Evolutionary conservation across 2,888 invertebrate genomes (phyloP).

Genomic region (Stenchaetothrips biformis): DNA sequence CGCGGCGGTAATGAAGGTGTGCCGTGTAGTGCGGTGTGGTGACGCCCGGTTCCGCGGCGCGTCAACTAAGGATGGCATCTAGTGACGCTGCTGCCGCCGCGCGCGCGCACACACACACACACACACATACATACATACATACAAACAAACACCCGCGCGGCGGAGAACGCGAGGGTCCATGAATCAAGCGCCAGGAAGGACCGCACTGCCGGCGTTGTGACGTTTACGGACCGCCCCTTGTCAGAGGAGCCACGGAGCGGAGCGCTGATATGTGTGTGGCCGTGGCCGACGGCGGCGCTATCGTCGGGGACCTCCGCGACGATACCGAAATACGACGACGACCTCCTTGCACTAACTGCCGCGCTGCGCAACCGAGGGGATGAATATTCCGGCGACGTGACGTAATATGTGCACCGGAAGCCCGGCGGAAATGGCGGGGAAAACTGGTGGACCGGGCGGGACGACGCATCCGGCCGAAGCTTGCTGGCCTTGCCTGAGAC

Average conservation of each 20-base stretch:
- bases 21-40: neutral
- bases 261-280: neutral
- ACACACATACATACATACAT: too few species aligned
- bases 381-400: neutral
- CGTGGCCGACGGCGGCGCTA: neutral
- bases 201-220: too few species aligned
- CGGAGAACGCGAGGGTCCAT: too few species aligned
- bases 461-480: too few species aligned
- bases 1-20: neutral
- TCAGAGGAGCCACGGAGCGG: neutral
- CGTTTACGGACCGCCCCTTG: too few species aligned
- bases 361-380: slow-evolving; percentile 13
- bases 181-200: too few species aligned
- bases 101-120: too few species aligned
- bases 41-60: neutral
- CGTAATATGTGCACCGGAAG: slow-evolving; percentile 9
- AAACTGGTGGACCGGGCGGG: neutral
- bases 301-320: neutral
- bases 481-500: too few species aligned
- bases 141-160: too few species aligned
- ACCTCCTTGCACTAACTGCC: neutral
- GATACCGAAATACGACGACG: neutral
- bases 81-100: neutral
- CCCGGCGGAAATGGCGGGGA: slow-evolving; percentile 5
- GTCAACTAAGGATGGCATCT: neutral